Evolutionary conservation across 1,140 invertebrate species (phyloP).

Genomic region (Amphibalanus amphitrite): DNA sequence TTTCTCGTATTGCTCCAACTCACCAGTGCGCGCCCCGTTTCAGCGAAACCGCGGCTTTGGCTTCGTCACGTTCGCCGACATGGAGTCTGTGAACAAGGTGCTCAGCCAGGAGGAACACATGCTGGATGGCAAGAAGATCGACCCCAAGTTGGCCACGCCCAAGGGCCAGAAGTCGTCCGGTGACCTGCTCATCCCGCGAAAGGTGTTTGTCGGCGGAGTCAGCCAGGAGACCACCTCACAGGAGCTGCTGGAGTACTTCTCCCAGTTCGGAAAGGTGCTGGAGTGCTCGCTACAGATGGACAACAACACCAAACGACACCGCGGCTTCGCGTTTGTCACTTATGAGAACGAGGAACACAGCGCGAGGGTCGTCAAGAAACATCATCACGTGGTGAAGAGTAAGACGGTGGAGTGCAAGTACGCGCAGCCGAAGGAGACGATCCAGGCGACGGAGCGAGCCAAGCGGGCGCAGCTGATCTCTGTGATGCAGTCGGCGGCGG

Average conservation of each 20-base stretch:
- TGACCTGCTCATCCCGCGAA: constrained; percentile 43
- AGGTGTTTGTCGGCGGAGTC: constrained; percentile 80
- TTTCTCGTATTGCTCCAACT: too few relatives aligned
- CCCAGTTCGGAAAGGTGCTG: constrained; percentile 72
- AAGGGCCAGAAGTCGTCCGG: constrained; percentile 49
- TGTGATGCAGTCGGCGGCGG: constrained; percentile 20
- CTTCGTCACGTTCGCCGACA: constrained; percentile 81
- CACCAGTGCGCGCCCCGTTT: constrained; percentile 18
- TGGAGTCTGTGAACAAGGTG: constrained; percentile 71
- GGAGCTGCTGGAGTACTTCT: constrained; percentile 78
- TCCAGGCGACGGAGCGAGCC: constrained; percentile 42
- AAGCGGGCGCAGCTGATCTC: constrained; percentile 49
- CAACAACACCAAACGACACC: constrained; percentile 76
- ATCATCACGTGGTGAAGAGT: constrained; percentile 82
- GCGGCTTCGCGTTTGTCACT: constrained; percentile 80
- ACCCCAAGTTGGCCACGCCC: constrained; percentile 78
- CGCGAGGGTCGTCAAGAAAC: constrained; percentile 76
- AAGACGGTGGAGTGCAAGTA: constrained; percentile 88
- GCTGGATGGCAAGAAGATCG: constrained; percentile 84
- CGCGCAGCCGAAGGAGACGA: constrained; percentile 77
- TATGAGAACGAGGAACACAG: constrained; percentile 79
- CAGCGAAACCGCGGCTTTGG: constrained; percentile 83
- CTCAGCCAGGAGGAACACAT: constrained; percentile 76
- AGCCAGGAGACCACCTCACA: constrained; percentile 79
- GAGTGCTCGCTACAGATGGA: constrained; percentile 90